A percentile compares a stretch with the other conserved stretches of the same genome.
These are phyloP conservation scores for Brachypteracias leptosomus DNA, from an alignment of 2,113 vertebrate genomes.

Conservation along the genomic window DNA sequence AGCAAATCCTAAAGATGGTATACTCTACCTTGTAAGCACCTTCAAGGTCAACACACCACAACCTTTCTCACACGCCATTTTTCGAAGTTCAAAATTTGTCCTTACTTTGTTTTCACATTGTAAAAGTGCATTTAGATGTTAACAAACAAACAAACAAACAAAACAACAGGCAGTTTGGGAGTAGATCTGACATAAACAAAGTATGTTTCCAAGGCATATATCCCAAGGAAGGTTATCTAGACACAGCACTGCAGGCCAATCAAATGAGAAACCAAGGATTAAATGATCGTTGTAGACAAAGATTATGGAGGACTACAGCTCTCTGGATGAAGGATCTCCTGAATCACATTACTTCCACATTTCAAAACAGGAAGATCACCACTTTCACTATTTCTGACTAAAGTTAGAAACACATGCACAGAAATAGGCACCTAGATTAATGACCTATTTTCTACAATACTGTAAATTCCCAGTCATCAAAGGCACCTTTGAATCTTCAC, in stretches of 20 bases:
- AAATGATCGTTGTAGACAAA: not conserved
- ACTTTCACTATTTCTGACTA: not conserved
- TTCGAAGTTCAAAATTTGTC: not conserved
- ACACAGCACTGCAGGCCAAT: not conserved
- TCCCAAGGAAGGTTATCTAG: not conserved
- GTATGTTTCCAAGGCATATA: not conserved
- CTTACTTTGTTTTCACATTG: not conserved
- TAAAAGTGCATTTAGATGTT: not conserved
- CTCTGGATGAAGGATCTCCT: not conserved
- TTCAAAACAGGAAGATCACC: not conserved
- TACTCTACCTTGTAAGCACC: not conserved
- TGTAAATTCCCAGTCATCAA: not conserved
- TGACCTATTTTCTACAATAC: slow-evolving; percentile 39
- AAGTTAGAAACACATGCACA: slow-evolving; percentile 24
- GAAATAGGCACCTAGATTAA: slow-evolving; percentile 47
- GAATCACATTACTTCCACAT: not conserved
- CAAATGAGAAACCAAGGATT: not conserved
- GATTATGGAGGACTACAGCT: not conserved
- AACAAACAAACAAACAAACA: not conserved
- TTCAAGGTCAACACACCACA: not conserved
- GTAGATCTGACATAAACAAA: not conserved
- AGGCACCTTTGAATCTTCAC: slow-evolving; percentile 24
- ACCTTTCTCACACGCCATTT: not conserved
- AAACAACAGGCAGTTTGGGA: not conserved
- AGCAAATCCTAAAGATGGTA: not conserved